phyloP scores from a whole-genome alignment of 2,797 vertebrate species.

The Pangasius mekongensis region DNA sequence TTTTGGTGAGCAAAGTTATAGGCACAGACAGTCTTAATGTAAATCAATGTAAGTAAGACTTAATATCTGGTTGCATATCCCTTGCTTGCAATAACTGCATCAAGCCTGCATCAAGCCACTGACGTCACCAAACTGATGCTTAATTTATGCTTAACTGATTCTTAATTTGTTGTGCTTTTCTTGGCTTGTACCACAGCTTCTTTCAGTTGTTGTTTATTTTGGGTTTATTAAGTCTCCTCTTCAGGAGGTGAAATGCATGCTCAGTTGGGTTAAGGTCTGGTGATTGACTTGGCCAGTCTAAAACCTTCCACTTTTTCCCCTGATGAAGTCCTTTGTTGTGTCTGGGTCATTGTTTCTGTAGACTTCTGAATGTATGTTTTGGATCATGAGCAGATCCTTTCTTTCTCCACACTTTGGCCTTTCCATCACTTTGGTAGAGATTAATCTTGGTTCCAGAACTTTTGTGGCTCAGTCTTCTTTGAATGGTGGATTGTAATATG shows the following conservation, averaged over 20 bases:
- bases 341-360: background rate
- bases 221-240: too few relatives aligned
- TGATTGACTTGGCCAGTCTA: too few relatives aligned
- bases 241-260: too few relatives aligned
- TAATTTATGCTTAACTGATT: too few relatives aligned
- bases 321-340: background rate
- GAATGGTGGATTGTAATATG: background rate
- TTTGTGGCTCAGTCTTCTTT: background rate
- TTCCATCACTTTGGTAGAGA: background rate
- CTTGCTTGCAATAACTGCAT: background rate
- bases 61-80: background rate
- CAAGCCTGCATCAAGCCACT: too few relatives aligned
- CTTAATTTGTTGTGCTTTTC: too few relatives aligned
- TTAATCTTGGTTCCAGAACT: background rate
- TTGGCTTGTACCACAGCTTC: too few relatives aligned
- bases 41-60: background rate
- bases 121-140: too few relatives aligned
- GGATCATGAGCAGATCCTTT: background rate
- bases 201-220: too few relatives aligned
- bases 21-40: background rate
- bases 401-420: background rate
- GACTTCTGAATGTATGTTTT: background rate
- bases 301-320: too few relatives aligned
- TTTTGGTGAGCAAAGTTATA: background rate
- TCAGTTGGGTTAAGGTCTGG: too few relatives aligned